Evolutionary conservation across 2,888 invertebrate species (phyloP).

Genomic region (Athalia cordata): DNA sequence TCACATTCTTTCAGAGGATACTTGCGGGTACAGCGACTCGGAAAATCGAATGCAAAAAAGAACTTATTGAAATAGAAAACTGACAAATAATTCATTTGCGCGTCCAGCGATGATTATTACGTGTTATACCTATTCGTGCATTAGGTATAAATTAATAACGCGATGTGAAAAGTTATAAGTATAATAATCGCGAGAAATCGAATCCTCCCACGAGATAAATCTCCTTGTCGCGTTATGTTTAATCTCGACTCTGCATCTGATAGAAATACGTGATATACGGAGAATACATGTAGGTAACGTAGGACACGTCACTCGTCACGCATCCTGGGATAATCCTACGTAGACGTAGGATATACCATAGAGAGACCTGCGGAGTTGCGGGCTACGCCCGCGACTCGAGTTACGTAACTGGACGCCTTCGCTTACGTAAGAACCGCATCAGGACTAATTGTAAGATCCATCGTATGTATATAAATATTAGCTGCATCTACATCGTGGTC

Average conservation of each 20-base stretch:
- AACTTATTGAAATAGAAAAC: too few species aligned
- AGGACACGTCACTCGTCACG: slow-evolving; percentile 43
- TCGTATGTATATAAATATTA: too few species aligned
- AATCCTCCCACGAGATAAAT: slow-evolving; percentile 42
- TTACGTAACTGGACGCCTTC: slow-evolving; percentile 42
- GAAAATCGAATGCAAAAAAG: too few species aligned
- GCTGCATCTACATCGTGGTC: too few species aligned
- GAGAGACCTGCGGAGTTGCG: not conserved
- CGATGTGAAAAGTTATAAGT: too few species aligned
- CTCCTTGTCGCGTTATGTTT: slow-evolving; percentile 29
- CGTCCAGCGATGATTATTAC: too few species aligned
- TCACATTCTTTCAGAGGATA: too few species aligned
- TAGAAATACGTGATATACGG: too few species aligned
- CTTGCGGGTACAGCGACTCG: too few species aligned
- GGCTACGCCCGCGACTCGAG: slow-evolving; percentile 28
- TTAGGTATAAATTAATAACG: not conserved
- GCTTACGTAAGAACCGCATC: slow-evolving; percentile 22
- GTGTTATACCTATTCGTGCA: too few species aligned
- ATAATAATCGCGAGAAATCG: slow-evolving; percentile 14
- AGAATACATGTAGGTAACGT: not conserved
- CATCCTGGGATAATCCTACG: slow-evolving; percentile 44
- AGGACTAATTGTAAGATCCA: slow-evolving; percentile 11
- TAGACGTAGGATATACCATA: not conserved
- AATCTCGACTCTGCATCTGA: not conserved
- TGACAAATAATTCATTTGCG: not conserved